A percentile compares a stretch with the other conserved stretches of the same genome.
phyloP scores from a whole-genome alignment of 2,113 vertebrate species.

The Platysternon megacephalum region DNA sequence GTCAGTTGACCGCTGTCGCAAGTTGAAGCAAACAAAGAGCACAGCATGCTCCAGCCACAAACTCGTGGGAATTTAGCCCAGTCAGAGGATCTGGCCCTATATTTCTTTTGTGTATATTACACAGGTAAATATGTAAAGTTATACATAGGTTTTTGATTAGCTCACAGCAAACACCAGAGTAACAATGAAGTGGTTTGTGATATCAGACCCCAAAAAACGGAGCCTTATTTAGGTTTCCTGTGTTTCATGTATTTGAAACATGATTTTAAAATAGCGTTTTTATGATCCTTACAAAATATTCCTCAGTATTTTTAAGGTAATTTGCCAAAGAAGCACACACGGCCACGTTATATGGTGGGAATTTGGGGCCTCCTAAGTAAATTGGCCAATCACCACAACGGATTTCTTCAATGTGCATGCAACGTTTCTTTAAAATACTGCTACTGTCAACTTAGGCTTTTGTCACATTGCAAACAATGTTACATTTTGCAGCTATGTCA shows the following conservation, averaged over 20 bases:
- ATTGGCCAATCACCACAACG: constrained; percentile 46
- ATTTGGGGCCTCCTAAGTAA: constrained; percentile 16
- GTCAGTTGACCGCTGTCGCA: not conserved
- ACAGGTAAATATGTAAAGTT: constrained; percentile 5
- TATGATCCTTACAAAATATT: not conserved
- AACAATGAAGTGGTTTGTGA: not conserved
- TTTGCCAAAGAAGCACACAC: not conserved
- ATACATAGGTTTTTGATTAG: not conserved
- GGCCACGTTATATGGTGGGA: not conserved
- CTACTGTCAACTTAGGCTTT: not conserved
- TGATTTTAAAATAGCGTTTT: not conserved
- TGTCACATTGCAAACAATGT: not conserved
- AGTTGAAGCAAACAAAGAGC: not conserved
- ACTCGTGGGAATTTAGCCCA: not conserved
- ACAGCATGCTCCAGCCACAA: not conserved
- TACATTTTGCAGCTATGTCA: not conserved
- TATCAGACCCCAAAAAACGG: not conserved
- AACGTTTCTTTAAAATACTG: constrained; percentile 27
- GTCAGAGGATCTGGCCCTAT: not conserved
- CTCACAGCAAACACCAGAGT: not conserved
- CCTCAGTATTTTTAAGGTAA: not conserved
- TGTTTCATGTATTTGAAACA: not conserved
- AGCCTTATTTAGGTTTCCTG: not conserved
- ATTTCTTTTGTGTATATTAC: not conserved
- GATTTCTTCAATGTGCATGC: constrained; percentile 43